Evolutionary conservation across 30 jellyfish, hydroid and myxozoan genomes (phyloP).

Genomic region (Chrysaora quinquecirrha): DNA sequence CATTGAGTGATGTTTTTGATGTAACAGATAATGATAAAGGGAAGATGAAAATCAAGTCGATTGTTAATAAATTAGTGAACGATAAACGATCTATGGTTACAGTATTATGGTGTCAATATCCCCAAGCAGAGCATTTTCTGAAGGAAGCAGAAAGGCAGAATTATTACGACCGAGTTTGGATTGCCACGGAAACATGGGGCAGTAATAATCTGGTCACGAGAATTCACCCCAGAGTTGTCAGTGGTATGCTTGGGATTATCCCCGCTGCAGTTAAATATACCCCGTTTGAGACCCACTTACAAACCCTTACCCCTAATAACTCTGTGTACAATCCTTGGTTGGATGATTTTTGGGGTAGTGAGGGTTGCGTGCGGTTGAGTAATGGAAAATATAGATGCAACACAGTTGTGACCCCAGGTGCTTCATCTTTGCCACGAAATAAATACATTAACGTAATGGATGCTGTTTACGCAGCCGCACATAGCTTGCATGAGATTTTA

Average conservation of each 20-base stretch:
- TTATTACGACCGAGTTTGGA: constrained; percentile 86
- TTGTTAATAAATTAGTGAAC: constrained; percentile 42
- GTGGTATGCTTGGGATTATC: constrained; percentile 93
- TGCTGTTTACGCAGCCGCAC: constrained; percentile 95
- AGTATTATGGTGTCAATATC: constrained; percentile 96
- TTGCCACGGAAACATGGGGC: constrained; percentile 99
- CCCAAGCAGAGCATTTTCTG: constrained; percentile 77
- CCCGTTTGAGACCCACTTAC: constrained; percentile 70
- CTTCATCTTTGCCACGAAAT: constrained; percentile 67
- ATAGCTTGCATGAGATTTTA: constrained; percentile 62
- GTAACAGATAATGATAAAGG: constrained; percentile 64
- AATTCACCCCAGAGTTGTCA: constrained; percentile 80
- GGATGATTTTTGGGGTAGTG: constrained; percentile 75
- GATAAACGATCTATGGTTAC: constrained; percentile 79
- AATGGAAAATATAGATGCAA: constrained; percentile 50
- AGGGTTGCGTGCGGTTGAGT: constrained; percentile 25
- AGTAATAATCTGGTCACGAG: constrained; percentile 49
- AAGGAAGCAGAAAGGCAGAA: constrained; percentile 75
- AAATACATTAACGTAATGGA: constrained; percentile 91
- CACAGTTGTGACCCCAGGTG: constrained; percentile 3
- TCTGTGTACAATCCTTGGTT: constrained; percentile 89
- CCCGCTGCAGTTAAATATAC: constrained; percentile 75
- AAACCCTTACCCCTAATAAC: constrained; percentile 59
- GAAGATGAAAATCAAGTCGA: constrained; percentile 43
- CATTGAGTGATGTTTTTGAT: constrained; percentile 85